Evolutionary conservation across 1,140 invertebrate species (phyloP), one percentile per base, ranked within the genome.

Genomic region (Cephus cinctus): DNA sequence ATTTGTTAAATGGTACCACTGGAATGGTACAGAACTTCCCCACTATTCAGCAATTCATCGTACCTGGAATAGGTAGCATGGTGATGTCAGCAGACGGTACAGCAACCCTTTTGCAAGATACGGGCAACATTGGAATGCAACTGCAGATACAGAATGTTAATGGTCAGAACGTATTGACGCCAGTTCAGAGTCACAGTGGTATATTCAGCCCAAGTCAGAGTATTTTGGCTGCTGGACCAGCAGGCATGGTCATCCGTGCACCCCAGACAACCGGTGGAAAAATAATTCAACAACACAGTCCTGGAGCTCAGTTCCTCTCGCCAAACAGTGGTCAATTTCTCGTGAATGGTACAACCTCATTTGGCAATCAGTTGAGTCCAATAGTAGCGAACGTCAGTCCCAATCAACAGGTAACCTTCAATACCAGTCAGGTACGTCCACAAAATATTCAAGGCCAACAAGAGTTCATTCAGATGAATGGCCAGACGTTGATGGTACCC

Each of bases 141-240:
- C 54, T 88, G 2, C 89, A 91, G 57, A 79, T 92, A 51, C 88
- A 90, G 59, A 89, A 89, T 47, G 86, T 90, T 4, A 87, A 88
- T 51, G 86, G 85, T 0, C 86, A 88, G 49, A 89, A 89, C 55
- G 84, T 89, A 23, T 67, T 89, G 22, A 87, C 86, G 2, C 86
- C 86, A 0, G 81, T 89, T 5, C 86, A 88, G 58, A 87, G 83
- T 57, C 78, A 77, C 47, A 57, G 71, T 45, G 60, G 72, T 12
- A 76, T 81, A 25, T 80, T 81, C 40, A 78, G 78, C 58, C 69
- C 76, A 12, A 78, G 80, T 25, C 81, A 87, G 43, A 83, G 82
- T 48, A 83, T 89, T 36, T 73, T 89, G 12, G 77, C 86, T n/a
- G 78, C 84, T 1, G 83, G 85, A 21, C 81, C 83, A 4, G 81